phyloP scores from a whole-genome alignment of 2,113 vertebrate genomes.

The Sinosuthora webbiana region DNA sequence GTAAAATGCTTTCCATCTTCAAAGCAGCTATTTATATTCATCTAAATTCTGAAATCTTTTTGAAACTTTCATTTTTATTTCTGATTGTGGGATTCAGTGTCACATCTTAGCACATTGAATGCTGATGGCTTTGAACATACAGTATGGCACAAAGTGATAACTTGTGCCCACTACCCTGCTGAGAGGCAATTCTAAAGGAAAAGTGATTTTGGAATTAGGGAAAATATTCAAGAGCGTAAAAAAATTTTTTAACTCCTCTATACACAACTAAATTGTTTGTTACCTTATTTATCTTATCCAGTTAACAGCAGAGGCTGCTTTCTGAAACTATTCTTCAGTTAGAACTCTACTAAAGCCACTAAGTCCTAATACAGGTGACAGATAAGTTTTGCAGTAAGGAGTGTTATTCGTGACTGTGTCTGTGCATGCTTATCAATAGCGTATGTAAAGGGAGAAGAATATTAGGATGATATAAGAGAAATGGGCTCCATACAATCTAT shows the following conservation, averaged over 20 bases:
- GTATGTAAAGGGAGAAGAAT: neutral
- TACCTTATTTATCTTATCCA: slow-evolving; percentile 1
- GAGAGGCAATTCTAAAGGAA: neutral
- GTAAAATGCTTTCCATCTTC: slow-evolving; percentile 15
- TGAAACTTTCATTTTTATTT: slow-evolving; percentile 3
- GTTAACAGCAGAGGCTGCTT: neutral
- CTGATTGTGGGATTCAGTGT: neutral
- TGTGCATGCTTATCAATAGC: neutral
- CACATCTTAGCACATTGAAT: neutral
- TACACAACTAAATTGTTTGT: neutral
- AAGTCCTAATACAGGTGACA: neutral
- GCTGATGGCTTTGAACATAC: neutral
- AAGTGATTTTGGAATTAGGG: slow-evolving; percentile 16
- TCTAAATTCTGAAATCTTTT: slow-evolving; percentile 45
- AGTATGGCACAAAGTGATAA: neutral
- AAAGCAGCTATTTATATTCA: slow-evolving; percentile 31
- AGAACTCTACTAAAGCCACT: neutral
- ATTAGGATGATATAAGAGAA: neutral
- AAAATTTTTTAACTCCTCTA: neutral
- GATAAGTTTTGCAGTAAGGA: neutral
- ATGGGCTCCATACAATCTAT: neutral
- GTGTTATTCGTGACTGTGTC: neutral
- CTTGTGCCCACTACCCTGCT: neutral
- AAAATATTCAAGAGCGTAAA: neutral
- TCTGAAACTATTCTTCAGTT: neutral